Evolutionary conservation across 1,140 invertebrate species (phyloP).

Genomic region (Polypedilum pembai): DNA sequence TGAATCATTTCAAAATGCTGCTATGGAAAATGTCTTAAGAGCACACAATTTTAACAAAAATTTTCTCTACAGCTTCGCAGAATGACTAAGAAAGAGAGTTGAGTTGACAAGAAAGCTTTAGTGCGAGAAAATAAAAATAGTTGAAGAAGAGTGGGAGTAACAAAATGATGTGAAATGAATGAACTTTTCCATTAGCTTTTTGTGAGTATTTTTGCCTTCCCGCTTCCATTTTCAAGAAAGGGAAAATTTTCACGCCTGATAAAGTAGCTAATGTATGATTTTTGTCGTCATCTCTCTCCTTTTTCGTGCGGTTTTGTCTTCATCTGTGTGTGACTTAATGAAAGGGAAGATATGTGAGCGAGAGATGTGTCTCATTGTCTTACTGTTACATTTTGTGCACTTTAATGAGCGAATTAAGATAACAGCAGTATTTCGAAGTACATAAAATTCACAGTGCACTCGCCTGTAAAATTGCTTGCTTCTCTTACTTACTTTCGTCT

Average conservation of each 20-base stretch:
- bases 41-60: too few relatives aligned
- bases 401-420: conserved; percentile 19
- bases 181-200: conserved; percentile 20
- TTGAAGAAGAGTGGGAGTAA: neutral
- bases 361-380: neutral
- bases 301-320: conserved; percentile 4
- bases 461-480: conserved; percentile 16
- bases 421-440: neutral
- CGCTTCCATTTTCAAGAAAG: neutral
- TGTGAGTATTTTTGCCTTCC: neutral
- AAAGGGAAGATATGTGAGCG: neutral
- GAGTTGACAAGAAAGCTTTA: conserved; percentile 17
- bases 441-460: neutral
- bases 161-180: conserved; percentile 14
- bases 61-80: too few relatives aligned
- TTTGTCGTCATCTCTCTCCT: neutral
- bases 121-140: neutral
- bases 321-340: neutral
- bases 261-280: conserved; percentile 18
- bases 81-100: neutral
- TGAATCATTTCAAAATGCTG: conserved; percentile 23
- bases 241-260: conserved; percentile 21
- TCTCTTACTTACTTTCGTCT: neutral
- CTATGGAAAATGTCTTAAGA: neutral
- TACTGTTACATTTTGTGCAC: neutral